Conservation (phyloP, 2,113 vertebrate species). For the Hyperoodon ampullatus region DNA sequence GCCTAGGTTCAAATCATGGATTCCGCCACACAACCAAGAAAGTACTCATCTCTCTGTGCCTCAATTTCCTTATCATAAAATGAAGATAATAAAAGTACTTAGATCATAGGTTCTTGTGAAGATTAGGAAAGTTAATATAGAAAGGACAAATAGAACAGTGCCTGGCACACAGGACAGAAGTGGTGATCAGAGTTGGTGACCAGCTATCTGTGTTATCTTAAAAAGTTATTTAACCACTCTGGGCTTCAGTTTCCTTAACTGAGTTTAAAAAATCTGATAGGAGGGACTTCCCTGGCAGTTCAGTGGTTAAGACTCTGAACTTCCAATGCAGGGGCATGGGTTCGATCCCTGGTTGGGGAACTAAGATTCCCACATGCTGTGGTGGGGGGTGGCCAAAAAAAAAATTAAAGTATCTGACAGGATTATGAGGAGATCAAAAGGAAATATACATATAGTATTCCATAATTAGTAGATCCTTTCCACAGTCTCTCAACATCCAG, state of each 20-base stretch:
- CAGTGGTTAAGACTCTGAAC: too few relatives aligned
- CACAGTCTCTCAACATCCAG: not conserved
- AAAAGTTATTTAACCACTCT: not conserved
- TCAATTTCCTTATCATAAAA: constrained; percentile 8
- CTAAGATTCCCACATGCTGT: too few relatives aligned
- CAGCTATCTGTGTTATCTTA: not conserved
- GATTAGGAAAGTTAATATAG: not conserved
- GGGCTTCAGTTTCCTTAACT: not conserved
- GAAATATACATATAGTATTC: not conserved
- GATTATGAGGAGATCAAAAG: constrained; percentile 21
- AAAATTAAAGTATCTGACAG: constrained; percentile 22
- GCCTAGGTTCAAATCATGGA: not conserved
- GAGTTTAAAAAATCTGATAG: not conserved
- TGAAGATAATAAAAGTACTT: not conserved
- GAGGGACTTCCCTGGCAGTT: not conserved
- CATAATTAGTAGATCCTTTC: not conserved
- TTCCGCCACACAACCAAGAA: not conserved
- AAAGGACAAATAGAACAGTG: not conserved
- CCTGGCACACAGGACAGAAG: not conserved
- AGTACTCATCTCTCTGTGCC: not conserved
- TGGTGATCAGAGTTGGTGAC: not conserved
- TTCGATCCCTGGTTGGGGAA: too few relatives aligned
- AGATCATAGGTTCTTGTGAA: not conserved
- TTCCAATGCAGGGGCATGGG: too few relatives aligned
- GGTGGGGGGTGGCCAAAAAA: not conserved